phyloP scores from a whole-genome alignment of 2,797 vertebrate species.

The Carapus acus region DNA sequence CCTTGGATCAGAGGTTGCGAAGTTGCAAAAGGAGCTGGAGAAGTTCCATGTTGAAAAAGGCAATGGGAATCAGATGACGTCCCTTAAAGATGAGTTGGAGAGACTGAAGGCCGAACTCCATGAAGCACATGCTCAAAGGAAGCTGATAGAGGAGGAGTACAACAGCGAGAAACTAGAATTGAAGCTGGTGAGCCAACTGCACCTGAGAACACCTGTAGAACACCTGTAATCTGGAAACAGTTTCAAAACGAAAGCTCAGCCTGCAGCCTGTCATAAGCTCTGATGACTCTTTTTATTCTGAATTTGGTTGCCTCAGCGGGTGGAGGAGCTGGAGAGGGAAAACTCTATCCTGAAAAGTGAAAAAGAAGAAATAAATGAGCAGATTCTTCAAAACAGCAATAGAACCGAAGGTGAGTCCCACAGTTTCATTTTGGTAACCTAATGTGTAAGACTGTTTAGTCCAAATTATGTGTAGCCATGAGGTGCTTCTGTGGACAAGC shows the following conservation, averaged over 20 bases:
- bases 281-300: not conserved
- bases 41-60: slow-evolving; percentile 57
- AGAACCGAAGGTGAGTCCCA: slow-evolving; percentile 69
- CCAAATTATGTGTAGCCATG: not conserved
- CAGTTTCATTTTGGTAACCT: not conserved
- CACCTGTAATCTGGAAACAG: too few relatives aligned
- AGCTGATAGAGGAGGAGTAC: slow-evolving; percentile 75
- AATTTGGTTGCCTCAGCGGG: slow-evolving; percentile 63
- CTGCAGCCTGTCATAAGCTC: too few relatives aligned
- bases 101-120: slow-evolving; percentile 75
- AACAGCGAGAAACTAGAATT: slow-evolving; percentile 74
- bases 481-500: slow-evolving; percentile 9
- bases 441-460: slow-evolving; percentile 6
- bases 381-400: slow-evolving; percentile 65
- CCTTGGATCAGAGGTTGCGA: slow-evolving; percentile 73
- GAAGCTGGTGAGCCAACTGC: slow-evolving; percentile 71
- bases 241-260: too few relatives aligned
- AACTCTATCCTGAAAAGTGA: slow-evolving; percentile 83
- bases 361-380: slow-evolving; percentile 85
- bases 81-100: slow-evolving; percentile 79
- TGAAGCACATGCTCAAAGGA: slow-evolving; percentile 66
- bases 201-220: too few relatives aligned
- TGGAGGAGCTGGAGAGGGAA: slow-evolving; percentile 84
- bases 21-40: slow-evolving; percentile 82
- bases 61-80: slow-evolving; percentile 57